Base-by-base conservation (phyloP, 1,140 invertebrate genomes). In the Mamestra configurata region DNA sequence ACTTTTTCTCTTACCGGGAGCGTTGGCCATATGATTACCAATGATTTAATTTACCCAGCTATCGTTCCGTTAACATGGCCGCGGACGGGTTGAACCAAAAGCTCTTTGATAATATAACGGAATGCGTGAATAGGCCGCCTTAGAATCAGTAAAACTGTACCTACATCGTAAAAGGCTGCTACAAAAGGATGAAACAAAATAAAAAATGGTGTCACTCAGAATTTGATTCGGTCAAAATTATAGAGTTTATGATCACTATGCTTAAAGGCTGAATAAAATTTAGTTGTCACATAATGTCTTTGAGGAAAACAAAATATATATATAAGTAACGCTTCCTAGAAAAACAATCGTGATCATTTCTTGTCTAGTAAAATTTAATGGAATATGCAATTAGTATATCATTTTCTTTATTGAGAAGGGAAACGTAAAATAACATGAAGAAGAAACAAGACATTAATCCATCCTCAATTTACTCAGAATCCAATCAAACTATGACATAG, bases 21-120 rank as follows among this genome's bases (percentile, higher is more conserved):
- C 3, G n/a, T 40, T 70, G 22, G 43, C 49, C 40, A 70, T 31
- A 5, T 31, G 15, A 40, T 70, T 27, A n/a, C n/a, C 40, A 70
- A 49, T 70, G 66, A 70, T 70, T 70, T 70, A 51, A 70, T 70
- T 72, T 35, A n/a, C 22, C 40, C 70, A 49, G 49, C 13, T 71
- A 37, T 64, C 18, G 27, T 31, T 31, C 27, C 27, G 27, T 31
- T 31, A n/a, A 31, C 31, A 37, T 20, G 35, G 15, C 20, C 59
- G 27, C 27, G n/a, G 59, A 37, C 59, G 40, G 57, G 71, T 73
- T 43, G 18, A 55, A 40, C 13, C 18, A 35, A 59, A n/a, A 22
- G 3, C 35, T 57, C 24, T 35, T 20, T 57, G 37, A 57, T 35
- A 73, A 7, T n/a, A 31, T 73, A 73, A 73, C 71, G 71, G 71